Conservation (phyloP, 2,888 invertebrate species). For the Eutolmus rufibarbis region DNA sequence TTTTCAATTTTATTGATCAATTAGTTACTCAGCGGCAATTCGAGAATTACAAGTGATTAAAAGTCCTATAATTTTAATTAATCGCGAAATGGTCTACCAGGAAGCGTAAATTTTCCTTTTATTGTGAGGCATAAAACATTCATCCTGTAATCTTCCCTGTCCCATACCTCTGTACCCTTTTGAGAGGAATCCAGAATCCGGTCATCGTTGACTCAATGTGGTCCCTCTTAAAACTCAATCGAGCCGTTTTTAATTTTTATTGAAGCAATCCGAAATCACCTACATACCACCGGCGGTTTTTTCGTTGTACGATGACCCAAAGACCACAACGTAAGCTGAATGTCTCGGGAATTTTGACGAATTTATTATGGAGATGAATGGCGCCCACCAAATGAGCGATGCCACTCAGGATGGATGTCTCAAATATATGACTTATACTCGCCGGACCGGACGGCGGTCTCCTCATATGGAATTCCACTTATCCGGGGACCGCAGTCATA, state of each 20-base stretch:
- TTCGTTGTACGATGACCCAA: background rate
- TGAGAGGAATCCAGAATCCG: background rate
- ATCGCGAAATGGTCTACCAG: background rate
- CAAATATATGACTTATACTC: slow-evolving; percentile 45
- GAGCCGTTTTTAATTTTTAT: slow-evolving; percentile 9
- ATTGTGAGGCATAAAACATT: background rate
- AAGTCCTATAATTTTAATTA: background rate
- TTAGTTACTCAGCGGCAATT: background rate
- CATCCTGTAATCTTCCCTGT: background rate
- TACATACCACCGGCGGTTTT: background rate
- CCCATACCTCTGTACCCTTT: background rate
- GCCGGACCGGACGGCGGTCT: slow-evolving; percentile 2
- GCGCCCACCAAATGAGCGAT: slow-evolving; percentile 57
- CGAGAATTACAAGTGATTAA: background rate
- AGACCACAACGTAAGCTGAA: background rate
- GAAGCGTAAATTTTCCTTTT: background rate
- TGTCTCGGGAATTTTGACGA: slow-evolving; percentile 53
- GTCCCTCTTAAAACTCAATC: background rate
- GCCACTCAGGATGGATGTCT: slow-evolving; percentile 37
- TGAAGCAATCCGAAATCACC: slow-evolving; percentile 14
- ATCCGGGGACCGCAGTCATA: slow-evolving; percentile 46
- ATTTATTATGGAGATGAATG: slow-evolving; percentile 60
- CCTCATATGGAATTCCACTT: slow-evolving; percentile 43
- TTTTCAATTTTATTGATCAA: background rate
- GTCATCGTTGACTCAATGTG: background rate